Evolutionary conservation across 92 coral and sea anemone species (phyloP), one percentile per base, ranked within the genome.

Genomic region (Blastomussa wellsi): DNA sequence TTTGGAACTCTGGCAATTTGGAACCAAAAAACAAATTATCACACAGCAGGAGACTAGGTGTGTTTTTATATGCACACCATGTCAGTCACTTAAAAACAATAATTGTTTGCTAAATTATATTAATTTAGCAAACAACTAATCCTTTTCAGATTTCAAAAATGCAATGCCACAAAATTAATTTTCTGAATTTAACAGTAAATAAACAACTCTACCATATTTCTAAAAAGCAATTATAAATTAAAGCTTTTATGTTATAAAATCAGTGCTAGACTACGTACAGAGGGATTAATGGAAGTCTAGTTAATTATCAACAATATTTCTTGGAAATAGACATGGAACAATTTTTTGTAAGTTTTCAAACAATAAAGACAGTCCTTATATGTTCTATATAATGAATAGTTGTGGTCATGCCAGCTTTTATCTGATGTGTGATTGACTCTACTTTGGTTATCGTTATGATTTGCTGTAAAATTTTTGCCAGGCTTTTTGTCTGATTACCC

Each of bases 111-210:
- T n/a, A n/a, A n/a, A n/a, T n/a, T n/a, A n/a, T n/a, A n/a, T n/a
- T n/a, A 19, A 26, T 51, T 33, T 57, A 77, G 81, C 47, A 77
- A 52, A 53, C 48, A 77, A 55, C 39, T 57, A 33, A 77, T 55
- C 38, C 37, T 15, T n/a, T 36, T 22, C 14, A 59, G 24, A 78
- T 78, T 22, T 37, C 12, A 78, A 22, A 35, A 59, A 38, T 37
- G 82, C 44, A 64, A 4, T 24, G 57, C n/a, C 82, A 39, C 38
- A 78, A 60, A 78, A 57, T 37, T 24, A 38, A 39, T 59, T 57
- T 78, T 29, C 17, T 36, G 47, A 76, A 76, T 76, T 52, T 6
- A 76, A 28, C 36, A n/a, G 0, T 60, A 53, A 78, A 78, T 59
- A 78, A 57, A 70, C 75, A 70, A 17, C 49, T 70, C n/a, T 15